Conservation (phyloP, 1,140 invertebrate species). For the Macrosteles quadrilineatus region DNA sequence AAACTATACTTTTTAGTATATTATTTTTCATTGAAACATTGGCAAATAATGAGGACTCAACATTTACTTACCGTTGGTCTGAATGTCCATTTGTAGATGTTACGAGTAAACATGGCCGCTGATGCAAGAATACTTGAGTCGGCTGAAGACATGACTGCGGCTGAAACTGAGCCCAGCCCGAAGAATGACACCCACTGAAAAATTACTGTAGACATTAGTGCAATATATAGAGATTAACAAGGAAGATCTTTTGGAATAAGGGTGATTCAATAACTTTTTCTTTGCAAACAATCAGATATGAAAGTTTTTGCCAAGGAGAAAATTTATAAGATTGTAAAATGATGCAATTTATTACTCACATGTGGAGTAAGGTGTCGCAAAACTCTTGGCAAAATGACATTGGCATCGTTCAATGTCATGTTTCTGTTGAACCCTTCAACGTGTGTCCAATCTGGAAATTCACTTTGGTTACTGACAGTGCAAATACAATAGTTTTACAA, state of each 20-base stretch:
- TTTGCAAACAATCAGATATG: too few species aligned
- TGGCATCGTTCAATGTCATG: slow-evolving; percentile 55
- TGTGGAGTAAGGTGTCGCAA: slow-evolving; percentile 72
- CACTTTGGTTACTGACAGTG: too few species aligned
- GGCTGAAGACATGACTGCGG: slow-evolving; percentile 81
- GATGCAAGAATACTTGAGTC: slow-evolving; percentile 77
- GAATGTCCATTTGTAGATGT: slow-evolving; percentile 74
- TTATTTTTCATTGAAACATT: too few species aligned
- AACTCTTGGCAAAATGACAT: slow-evolving; percentile 71
- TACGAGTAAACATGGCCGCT: slow-evolving; percentile 79
- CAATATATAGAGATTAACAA: slow-evolving; percentile 19
- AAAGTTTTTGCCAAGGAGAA: too few species aligned
- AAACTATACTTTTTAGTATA: too few species aligned
- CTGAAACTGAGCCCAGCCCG: slow-evolving; percentile 77
- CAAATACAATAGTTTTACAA: too few species aligned
- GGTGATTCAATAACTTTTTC: too few species aligned
- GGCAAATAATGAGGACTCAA: too few species aligned
- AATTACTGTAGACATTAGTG: too few species aligned
- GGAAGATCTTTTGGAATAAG: too few species aligned
- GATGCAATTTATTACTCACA: slow-evolving; percentile 42
- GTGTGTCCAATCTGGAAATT: slow-evolving; percentile 64
- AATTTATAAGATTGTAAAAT: too few species aligned
- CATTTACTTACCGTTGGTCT: slow-evolving; percentile 68
- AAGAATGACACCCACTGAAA: slow-evolving; percentile 59
- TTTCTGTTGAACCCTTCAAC: slow-evolving; percentile 52